Conservation (phyloP, 2,888 invertebrate species). For the Yponomeuta plumbellus region DNA sequence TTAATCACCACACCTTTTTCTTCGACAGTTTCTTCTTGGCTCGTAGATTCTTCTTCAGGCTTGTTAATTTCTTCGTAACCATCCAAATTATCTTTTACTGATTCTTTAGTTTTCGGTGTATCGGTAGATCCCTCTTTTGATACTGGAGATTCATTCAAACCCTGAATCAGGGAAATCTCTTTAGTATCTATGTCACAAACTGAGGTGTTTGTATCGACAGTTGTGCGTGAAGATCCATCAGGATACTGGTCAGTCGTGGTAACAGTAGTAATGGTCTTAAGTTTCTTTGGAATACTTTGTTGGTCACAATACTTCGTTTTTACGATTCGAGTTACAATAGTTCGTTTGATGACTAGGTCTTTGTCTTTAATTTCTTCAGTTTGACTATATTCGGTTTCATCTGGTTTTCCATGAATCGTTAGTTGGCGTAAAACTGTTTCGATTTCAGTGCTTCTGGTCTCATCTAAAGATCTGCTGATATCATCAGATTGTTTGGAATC, state of each 20-base stretch:
- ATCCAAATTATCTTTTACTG: conserved; percentile 32
- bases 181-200: conserved; percentile 50
- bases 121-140: conserved; percentile 46
- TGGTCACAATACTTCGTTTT: conserved; percentile 57
- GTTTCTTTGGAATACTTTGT: conserved; percentile 44
- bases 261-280: conserved; percentile 53
- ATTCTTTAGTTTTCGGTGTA: conserved; percentile 34
- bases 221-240: conserved; percentile 61
- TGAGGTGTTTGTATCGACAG: conserved; percentile 56
- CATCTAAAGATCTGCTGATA: conserved; percentile 23
- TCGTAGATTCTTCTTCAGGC: conserved; percentile 21
- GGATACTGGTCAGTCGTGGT: conserved; percentile 65
- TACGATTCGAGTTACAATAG: conserved; percentile 46
- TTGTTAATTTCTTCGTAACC: conserved; percentile 36
- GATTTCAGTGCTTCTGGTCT: conserved; percentile 26
- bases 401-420: conserved; percentile 41
- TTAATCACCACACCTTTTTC: conserved; percentile 24
- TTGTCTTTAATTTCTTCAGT: conserved; percentile 51
- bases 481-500: conserved; percentile 22
- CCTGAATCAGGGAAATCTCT: conserved; percentile 29
- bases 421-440: conserved; percentile 38
- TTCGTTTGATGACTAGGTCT: conserved; percentile 45
- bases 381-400: conserved; percentile 49
- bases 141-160: conserved; percentile 38
- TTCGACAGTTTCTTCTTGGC: conserved; percentile 20